Base-by-base conservation (phyloP, 1,140 invertebrate genomes). In the Oryzaephilus surinamensis region DNA sequence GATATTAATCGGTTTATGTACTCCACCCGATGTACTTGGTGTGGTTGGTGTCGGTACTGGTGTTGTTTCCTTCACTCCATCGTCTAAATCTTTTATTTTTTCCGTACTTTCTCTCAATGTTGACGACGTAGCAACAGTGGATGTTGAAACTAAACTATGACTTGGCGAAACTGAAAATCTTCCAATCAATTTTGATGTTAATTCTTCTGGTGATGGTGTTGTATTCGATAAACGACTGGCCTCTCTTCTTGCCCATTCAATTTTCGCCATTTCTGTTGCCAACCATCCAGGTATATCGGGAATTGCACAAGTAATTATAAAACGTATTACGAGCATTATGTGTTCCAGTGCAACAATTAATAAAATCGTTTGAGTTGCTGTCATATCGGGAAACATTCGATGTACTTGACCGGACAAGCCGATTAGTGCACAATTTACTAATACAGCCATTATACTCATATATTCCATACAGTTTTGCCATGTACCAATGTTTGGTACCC, bases 381-480 rank as follows among this genome's bases (percentile, higher is more conserved):
- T 85, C 58, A 92, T 74, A 38, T 83, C 81, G 0, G 92, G 90
- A 58, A 89, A 81, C 68, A 94, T 75, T 36, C 89, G 67, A 45
- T 91, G 81, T 5, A 95, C 80, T 52, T 91, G 84, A 1, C 90
- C 90, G 2, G 88, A 93, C 4, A 95, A 72, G 14, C 89, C 90
- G 44, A 97, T 90, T 17, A 97, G 66, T 0, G 88, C 91, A 67
- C 91, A 95, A 65, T 97, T 97, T 1, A 96, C 92, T 44, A 94
- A 69, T 7, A 97, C 89, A 0, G 92, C 89, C 21, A 92, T 79
- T 1, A 90, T 71, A n/a, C 91, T 86, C 75, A 97, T 88, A 13
- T 90, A 73, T 63, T 93, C 86, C 70, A 97, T 84, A 10, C 87
- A 90, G 67, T 86, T 84, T 85, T 97, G 90, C 95, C 94, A 98